Evolutionary conservation across 2,888 invertebrate genomes (phyloP), one percentile per base, ranked within the genome.

Genomic region (Nomada lathburiana): DNA sequence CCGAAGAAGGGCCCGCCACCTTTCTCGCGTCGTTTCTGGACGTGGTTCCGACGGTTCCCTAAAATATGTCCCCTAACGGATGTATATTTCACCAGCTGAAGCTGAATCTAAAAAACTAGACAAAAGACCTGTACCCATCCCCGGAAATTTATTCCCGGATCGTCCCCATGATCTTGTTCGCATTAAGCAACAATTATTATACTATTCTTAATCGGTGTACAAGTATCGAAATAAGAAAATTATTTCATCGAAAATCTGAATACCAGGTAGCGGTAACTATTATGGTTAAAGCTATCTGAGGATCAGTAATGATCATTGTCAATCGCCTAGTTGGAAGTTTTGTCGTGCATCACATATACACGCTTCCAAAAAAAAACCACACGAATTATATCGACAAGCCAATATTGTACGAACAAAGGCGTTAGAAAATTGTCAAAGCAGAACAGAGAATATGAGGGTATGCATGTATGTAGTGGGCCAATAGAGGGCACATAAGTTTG

Each of bases 21-120:
- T 81, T 80, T 81, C 72, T 72, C 80, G 83, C 71, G 60, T 80
- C 74, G 76, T 67, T 55, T 23, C 84, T 72, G 72, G 57, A 67
- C 71, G 64, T 73, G 62, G 83, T 72, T 85, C 73, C 80, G 57
- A 76, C 76, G 86, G 80, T 76, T 71, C 82, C 70, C 75, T 86
- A 84, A 86, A 87, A 85, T 86, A 86, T 85, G 75, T 78, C 63
- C 63, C 44, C 16, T 13, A 52, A 18, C 53, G 71, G 55, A 80
- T 77, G 76, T 85, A 86, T 83, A 83, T 86, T 82, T 87, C 83
- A 85, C 75, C 52, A 13, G 62, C 71, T 55, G 72, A 71, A 36
- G 42, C 63, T 65, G 74, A 80, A 76, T 76, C 68, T 59, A 50
- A 69, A 36, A 74, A 69, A 42, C 82, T 83, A 82, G 82, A 83